Percentiles rank a stretch among this genome's conserved stretches.
Conservation (phyloP, 2,797 vertebrate species). For the Sylvilagus floridanus region DNA sequence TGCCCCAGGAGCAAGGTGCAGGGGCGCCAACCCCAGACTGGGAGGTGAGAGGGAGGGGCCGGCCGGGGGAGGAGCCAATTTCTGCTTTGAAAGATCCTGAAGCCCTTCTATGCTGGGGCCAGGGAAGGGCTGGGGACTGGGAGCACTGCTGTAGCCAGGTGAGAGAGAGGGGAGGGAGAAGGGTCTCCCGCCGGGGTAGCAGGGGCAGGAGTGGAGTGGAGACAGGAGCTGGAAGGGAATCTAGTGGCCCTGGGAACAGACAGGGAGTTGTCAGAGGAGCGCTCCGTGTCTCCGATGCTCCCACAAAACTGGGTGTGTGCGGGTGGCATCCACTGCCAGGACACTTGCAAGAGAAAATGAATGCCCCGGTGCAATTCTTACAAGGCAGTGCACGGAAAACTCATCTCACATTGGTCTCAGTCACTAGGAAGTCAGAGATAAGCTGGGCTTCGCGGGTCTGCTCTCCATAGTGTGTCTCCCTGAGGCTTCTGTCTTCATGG, state of each 20-base stretch:
- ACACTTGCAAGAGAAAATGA: neutral
- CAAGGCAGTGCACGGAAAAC: neutral
- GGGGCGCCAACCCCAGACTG: neutral
- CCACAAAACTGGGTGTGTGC: neutral
- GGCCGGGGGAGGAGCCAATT: neutral
- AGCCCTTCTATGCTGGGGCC: accelerated
- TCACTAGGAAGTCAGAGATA: neutral
- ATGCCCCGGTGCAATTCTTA: neutral
- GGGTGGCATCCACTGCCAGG: neutral
- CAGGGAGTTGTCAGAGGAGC: neutral
- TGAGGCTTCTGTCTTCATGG: neutral
- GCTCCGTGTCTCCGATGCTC: no score
- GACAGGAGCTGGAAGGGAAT: neutral
- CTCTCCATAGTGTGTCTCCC: neutral
- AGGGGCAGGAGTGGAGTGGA: neutral
- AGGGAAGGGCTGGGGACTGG: neutral
- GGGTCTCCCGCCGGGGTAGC: accelerated
- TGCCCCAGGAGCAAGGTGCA: neutral
- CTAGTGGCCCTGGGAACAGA: neutral
- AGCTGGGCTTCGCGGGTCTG: neutral
- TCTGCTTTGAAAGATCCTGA: neutral
- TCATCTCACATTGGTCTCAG: neutral
- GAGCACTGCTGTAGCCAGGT: neutral
- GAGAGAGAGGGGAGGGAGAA: neutral
- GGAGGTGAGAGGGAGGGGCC: neutral